A percentile compares a stretch with the other conserved stretches of the same genome.
phyloP scores from a whole-genome alignment of 1,140 invertebrate genomes.

The Asbolus verrucosus region DNA sequence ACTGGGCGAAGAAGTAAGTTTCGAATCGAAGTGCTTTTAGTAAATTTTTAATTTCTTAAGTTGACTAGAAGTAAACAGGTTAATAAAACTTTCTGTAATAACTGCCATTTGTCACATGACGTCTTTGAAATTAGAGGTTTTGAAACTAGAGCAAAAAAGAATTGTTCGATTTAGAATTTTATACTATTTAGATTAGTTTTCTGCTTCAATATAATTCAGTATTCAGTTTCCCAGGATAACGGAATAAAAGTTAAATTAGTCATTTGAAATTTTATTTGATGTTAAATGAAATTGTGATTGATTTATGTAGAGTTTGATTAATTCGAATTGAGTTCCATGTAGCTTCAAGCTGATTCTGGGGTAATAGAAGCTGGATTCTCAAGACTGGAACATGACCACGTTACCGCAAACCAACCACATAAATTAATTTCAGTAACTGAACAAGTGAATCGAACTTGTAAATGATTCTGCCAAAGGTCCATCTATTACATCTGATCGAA shows the following conservation, averaged over 20 bases:
- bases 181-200: too few relatives aligned
- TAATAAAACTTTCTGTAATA: not conserved
- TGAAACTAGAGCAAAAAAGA: too few relatives aligned
- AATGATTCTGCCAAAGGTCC: not conserved
- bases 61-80: not conserved
- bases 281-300: conserved; percentile 18
- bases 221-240: too few relatives aligned
- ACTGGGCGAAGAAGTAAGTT: conserved; percentile 11
- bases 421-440: not conserved
- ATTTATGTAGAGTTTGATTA: conserved; percentile 11
- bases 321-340: not conserved
- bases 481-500: conserved; percentile 8
- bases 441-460: not conserved
- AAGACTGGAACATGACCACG: too few relatives aligned
- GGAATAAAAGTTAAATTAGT: conserved; percentile 30
- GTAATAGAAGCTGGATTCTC: not conserved
- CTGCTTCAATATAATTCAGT: too few relatives aligned
- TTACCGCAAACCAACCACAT: not conserved
- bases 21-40: conserved; percentile 4
- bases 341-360: not conserved
- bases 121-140: not conserved
- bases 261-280: conserved; percentile 17
- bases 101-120: not conserved
- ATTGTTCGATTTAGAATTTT: too few relatives aligned
- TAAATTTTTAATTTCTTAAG: conserved; percentile 10